A percentile compares a stretch with the other conserved stretches of the same genome.
These are phyloP conservation scores for Galaxias olidus DNA, from an alignment of 2,797 vertebrate species.

Conservation along the genomic window DNA sequence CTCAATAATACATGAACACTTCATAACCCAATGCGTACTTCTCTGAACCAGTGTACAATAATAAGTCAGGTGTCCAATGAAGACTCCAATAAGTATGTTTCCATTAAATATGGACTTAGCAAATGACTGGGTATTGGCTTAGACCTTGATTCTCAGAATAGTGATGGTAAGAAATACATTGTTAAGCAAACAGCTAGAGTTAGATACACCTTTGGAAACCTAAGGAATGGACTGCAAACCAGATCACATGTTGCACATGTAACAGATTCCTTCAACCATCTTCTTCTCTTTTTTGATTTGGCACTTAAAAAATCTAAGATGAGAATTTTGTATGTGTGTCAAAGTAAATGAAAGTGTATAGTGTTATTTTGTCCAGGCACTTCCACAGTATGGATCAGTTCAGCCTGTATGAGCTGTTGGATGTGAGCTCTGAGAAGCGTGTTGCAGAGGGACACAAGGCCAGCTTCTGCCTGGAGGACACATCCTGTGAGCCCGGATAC, in stretches of 20 bases:
- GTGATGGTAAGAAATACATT: too few relatives aligned
- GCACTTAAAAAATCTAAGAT: not conserved
- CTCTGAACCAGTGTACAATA: not conserved
- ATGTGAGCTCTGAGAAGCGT: constrained; percentile 74
- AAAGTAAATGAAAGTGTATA: not conserved
- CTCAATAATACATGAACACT: not conserved
- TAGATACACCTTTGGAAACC: too few relatives aligned
- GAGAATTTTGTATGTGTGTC: not conserved
- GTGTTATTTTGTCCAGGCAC: constrained; percentile 75
- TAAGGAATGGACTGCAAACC: too few relatives aligned
- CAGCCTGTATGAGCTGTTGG: constrained; percentile 92
- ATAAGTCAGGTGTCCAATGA: not conserved
- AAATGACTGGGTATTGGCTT: too few relatives aligned
- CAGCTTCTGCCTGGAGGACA: constrained; percentile 97
- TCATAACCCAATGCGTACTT: not conserved
- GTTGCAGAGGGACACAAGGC: constrained; percentile 98
- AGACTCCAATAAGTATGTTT: too few relatives aligned
- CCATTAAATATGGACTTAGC: too few relatives aligned
- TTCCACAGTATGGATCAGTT: constrained; percentile 98
- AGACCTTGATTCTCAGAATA: too few relatives aligned
- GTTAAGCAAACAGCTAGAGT: too few relatives aligned
- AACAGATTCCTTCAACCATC: too few relatives aligned
- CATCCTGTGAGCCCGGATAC: constrained; percentile 94
- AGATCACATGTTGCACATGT: too few relatives aligned
- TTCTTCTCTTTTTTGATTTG: too few relatives aligned